These are phyloP conservation scores for Marronus borbonicus DNA, from an alignment of 2,888 invertebrate genomes.

Conservation along the genomic window DNA sequence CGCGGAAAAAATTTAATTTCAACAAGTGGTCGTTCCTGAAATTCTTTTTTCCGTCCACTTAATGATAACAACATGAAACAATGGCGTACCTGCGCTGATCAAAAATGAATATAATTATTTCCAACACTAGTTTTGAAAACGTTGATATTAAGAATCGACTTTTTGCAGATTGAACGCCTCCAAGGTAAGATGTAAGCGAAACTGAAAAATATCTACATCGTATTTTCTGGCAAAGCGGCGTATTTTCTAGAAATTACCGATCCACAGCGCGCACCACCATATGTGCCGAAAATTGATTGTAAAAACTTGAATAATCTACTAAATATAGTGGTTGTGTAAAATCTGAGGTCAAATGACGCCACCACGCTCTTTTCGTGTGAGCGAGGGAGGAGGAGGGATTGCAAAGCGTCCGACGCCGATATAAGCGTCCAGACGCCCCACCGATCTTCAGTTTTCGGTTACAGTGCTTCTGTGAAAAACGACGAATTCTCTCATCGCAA, in stretches of 20 bases:
- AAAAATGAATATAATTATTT: no score
- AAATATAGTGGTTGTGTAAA: conserved; percentile 64
- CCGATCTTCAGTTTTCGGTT: conserved; percentile 63
- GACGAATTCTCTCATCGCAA: conserved; percentile 5
- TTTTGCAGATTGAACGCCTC: not conserved
- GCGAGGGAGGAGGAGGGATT: conserved; percentile 35
- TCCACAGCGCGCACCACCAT: conserved; percentile 33
- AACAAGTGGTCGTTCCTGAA: conserved; percentile 28
- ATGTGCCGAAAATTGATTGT: conserved; percentile 51
- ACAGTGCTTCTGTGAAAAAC: conserved; percentile 58
- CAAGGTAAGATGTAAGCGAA: not conserved
- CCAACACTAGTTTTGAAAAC: not conserved
- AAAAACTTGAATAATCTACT: conserved; percentile 66
- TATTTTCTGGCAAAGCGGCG: conserved; percentile 30
- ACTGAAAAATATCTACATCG: not conserved
- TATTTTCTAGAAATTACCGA: conserved; percentile 45
- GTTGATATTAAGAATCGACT: not conserved
- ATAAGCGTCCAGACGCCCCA: conserved; percentile 64
- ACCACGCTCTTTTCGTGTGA: not conserved
- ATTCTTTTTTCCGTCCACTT: not conserved
- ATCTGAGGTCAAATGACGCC: conserved; percentile 55
- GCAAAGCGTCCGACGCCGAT: conserved; percentile 58
- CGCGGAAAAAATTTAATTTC: not conserved
- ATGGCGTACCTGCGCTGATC: not conserved
- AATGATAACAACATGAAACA: not conserved